A percentile compares a stretch with the other conserved stretches of the same genome.
Conservation (phyloP, 2,113 vertebrate species). For the Aegotheles bennettii region DNA sequence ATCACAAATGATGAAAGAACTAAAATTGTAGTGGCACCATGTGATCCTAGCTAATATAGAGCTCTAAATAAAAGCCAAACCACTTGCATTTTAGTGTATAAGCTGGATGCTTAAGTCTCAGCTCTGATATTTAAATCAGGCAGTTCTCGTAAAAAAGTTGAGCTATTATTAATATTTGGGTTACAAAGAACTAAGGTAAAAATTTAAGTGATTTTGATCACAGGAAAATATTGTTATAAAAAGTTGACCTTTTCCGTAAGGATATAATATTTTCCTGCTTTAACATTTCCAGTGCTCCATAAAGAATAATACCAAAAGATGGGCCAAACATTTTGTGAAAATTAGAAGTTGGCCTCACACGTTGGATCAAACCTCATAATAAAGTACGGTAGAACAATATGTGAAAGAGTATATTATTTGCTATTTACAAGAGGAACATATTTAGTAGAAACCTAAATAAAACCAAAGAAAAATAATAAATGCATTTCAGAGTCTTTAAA, state of each 20-base stretch:
- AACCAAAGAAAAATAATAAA: not conserved
- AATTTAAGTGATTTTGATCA: slow-evolving; percentile 30
- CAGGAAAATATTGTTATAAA: slow-evolving; percentile 29
- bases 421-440: not conserved
- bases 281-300: slow-evolving; percentile 30
- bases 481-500: not conserved
- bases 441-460: not conserved
- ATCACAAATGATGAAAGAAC: not conserved
- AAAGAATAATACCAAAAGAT: slow-evolving; percentile 1
- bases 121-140: slow-evolving; percentile 27
- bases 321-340: not conserved
- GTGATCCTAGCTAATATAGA: not conserved
- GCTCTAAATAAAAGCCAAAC: not conserved
- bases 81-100: not conserved
- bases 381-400: not conserved
- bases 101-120: not conserved
- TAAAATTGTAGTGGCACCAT: not conserved
- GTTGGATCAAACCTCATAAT: not conserved
- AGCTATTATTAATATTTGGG: slow-evolving; percentile 14
- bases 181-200: slow-evolving; percentile 23
- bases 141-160: not conserved
- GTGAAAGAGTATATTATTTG: not conserved
- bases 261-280: slow-evolving; percentile 19
- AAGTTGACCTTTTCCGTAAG: slow-evolving; percentile 1
- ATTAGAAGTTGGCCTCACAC: not conserved